These are phyloP conservation scores for Phaenicophaeus curvirostris DNA, from an alignment of 2,797 vertebrate species.

Conservation along the genomic window DNA sequence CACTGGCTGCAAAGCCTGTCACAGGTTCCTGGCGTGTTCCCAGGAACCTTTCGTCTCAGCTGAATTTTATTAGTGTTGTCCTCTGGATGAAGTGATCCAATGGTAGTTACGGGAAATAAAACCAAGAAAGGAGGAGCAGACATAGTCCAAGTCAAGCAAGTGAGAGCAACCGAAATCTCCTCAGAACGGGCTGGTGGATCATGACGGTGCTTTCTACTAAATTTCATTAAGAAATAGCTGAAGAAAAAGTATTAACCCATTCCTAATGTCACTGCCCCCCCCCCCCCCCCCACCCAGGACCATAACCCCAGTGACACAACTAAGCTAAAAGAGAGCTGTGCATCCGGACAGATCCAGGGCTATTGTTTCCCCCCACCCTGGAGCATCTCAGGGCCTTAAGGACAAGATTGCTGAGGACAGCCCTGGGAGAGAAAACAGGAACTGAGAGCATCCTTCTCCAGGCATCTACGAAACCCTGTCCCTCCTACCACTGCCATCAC, in stretches of 20 bases:
- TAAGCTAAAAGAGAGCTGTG: not conserved
- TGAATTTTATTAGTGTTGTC: slow-evolving; percentile 67
- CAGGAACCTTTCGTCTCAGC: slow-evolving; percentile 7
- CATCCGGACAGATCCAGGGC: not conserved
- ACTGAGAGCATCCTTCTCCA: not conserved
- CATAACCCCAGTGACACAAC: not conserved
- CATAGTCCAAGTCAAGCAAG: accelerated
- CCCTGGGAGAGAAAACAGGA: not conserved
- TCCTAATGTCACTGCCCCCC: not conserved
- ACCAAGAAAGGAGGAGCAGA: not conserved
- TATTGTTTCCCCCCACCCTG: not conserved
- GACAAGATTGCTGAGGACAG: not conserved
- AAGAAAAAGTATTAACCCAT: not conserved
- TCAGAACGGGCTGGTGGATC: not conserved
- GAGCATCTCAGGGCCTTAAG: not conserved
- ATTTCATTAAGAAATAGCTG: not conserved
- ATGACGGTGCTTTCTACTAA: not conserved
- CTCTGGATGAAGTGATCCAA: slow-evolving; percentile 51
- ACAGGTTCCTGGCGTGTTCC: slow-evolving; percentile 44
- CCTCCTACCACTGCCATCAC: not conserved
- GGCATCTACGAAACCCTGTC: not conserved
- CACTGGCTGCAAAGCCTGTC: not conserved
- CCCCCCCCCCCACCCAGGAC: accelerated
- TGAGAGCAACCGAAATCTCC: not conserved
- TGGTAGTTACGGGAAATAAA: slow-evolving; percentile 16